Conservation (phyloP, 2,888 invertebrate species). For the Tholera decimalis region DNA sequence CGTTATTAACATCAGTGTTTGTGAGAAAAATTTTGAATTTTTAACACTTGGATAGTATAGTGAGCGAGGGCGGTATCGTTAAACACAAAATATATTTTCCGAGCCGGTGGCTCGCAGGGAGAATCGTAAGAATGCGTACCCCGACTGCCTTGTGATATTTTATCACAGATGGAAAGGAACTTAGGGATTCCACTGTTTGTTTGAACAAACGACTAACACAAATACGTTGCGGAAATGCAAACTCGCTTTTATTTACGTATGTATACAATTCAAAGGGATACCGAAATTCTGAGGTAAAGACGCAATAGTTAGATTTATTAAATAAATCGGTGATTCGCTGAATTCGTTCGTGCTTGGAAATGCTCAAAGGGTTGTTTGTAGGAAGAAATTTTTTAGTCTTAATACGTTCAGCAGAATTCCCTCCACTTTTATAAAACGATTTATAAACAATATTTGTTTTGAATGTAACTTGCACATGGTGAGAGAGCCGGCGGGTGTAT, state of each 20-base stretch:
- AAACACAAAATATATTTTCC: slow-evolving; percentile 85
- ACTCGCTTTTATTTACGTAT: slow-evolving; percentile 83
- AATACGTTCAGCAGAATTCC: slow-evolving; percentile 20
- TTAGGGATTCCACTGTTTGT: slow-evolving; percentile 83
- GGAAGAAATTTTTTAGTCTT: slow-evolving; percentile 17
- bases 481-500: slow-evolving; percentile 70
- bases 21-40: slow-evolving; percentile 49
- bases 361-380: slow-evolving; percentile 42
- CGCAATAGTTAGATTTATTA: slow-evolving; percentile 74
- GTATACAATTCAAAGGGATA: slow-evolving; percentile 85
- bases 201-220: slow-evolving; percentile 84
- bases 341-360: slow-evolving; percentile 52
- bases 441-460: slow-evolving; percentile 56
- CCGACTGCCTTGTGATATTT: slow-evolving; percentile 84
- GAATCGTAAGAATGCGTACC: slow-evolving; percentile 84
- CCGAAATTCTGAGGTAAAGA: slow-evolving; percentile 75
- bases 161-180: slow-evolving; percentile 83
- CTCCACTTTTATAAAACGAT: slow-evolving; percentile 31
- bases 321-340: slow-evolving; percentile 49
- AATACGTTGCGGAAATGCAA: slow-evolving; percentile 85
- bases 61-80: slow-evolving; percentile 55
- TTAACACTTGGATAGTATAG: slow-evolving; percentile 51
- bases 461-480: slow-evolving; percentile 44
- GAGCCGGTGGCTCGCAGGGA: slow-evolving; percentile 75
- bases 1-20: slow-evolving; percentile 69